Conservation (phyloP, 2,797 vertebrate species). For the Urocyon cinereoargenteus region DNA sequence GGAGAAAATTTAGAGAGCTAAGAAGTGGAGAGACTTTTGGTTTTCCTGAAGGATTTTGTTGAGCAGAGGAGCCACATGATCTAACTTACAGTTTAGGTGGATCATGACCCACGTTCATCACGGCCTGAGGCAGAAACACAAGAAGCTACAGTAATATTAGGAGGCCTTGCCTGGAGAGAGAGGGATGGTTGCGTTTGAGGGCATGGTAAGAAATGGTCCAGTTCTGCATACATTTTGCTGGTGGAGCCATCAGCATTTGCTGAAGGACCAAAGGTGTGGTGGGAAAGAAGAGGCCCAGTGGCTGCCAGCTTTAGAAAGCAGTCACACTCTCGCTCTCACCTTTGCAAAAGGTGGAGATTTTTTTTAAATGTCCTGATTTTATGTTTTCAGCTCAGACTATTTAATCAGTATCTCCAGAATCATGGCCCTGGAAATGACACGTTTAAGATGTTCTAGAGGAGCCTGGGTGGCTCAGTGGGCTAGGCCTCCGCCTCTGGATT, state of each 20-base stretch:
- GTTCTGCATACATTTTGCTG: not conserved
- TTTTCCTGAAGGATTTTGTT: slow-evolving; percentile 37
- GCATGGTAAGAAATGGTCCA: not conserved
- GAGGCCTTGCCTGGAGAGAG: not conserved
- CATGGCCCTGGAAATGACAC: not conserved
- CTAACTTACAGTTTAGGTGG: not conserved
- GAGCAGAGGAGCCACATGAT: not conserved
- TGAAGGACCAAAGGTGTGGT: not conserved
- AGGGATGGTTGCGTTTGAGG: not conserved
- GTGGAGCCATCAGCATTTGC: not conserved
- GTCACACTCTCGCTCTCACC: not conserved
- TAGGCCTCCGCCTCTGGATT: not conserved
- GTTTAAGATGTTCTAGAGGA: not conserved
- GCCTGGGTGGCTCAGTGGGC: not conserved
- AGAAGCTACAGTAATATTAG: not conserved
- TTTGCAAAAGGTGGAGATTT: not conserved
- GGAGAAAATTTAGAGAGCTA: not conserved
- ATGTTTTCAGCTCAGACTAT: not conserved
- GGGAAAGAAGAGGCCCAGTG: not conserved
- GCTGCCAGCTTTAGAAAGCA: not conserved
- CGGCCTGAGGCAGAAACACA: not conserved
- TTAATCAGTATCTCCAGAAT: not conserved
- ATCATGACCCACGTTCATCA: not conserved
- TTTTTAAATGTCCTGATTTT: not conserved
- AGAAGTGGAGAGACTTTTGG: not conserved